Evolutionary conservation across 2,888 invertebrate genomes (phyloP).

Genomic region (Dimorphilus gyrociliatus): DNA sequence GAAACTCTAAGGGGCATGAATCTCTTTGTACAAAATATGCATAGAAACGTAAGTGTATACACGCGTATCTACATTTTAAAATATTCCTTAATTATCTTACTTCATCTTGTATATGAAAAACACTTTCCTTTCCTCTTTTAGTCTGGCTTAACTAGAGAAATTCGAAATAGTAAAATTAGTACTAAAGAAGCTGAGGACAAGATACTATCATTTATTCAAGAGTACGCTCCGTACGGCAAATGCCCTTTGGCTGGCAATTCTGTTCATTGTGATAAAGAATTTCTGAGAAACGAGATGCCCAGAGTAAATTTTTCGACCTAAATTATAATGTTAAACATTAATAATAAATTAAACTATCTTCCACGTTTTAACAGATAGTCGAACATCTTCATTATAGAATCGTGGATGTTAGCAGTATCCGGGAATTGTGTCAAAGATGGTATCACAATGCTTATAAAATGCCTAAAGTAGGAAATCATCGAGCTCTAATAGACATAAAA

Average conservation of each 20-base stretch:
- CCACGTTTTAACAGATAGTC: conserved; percentile 60
- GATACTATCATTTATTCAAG: conserved; percentile 54
- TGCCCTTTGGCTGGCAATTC: conserved; percentile 69
- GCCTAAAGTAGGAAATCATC: no score
- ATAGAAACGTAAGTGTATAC: no score
- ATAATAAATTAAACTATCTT: not conserved
- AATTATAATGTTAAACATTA: no score
- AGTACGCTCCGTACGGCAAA: conserved; percentile 43
- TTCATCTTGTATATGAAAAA: no score
- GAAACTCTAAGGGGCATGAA: conserved; percentile 57
- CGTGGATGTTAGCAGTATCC: conserved; percentile 76
- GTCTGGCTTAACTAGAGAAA: conserved; percentile 63
- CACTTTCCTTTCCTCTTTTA: no score
- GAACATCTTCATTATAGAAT: conserved; percentile 73
- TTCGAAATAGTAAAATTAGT: conserved; percentile 50
- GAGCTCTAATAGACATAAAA: conserved; percentile 55
- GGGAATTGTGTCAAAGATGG: conserved; percentile 63
- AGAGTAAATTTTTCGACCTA: no score
- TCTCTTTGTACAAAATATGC: no score
- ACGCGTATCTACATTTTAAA: no score
- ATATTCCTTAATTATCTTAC: no score
- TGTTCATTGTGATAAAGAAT: conserved; percentile 66
- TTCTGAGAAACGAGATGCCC: conserved; percentile 69
- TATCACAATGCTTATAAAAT: no score
- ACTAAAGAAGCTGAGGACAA: conserved; percentile 51